Evolutionary conservation across 2,113 vertebrate genomes (phyloP), one percentile per base, ranked within the genome.

Genomic region (Trichechus manatus): DNA sequence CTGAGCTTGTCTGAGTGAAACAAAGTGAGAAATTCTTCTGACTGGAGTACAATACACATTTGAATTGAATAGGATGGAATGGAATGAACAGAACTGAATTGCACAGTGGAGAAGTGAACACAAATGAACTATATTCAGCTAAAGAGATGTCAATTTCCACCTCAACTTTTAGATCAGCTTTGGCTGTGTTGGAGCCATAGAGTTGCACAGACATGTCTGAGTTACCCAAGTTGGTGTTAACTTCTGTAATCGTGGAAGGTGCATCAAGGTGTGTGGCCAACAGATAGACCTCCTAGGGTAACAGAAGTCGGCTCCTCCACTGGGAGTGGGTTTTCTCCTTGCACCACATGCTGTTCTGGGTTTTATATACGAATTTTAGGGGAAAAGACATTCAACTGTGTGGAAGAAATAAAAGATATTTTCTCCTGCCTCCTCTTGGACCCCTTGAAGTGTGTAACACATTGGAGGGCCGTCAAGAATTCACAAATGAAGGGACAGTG

Each of bases 311-410:
- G 61, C 39, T 94, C 42, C 56, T 97, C 96, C 96, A 96, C 79
- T 98, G 97, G 97, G 97, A 88, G 89, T 84, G 44, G 94, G 95
- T 97, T 98, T 98, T 97, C 97, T 98, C 94, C 64, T 64, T 81
- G 63, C 39, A 97, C 94, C 98, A 98, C 91, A 96, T 6, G 23
- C 81, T 78, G 83, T 94, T 94, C 95, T 39, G 0, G 81, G 95
- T 90, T 98, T 98, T 98, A 97, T 94, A 96, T 96, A 56, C 97
- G 89, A 96, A 96, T 75, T 98, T 92, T 79, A 59, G 27, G 42
- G 53, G 31, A 39, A 81, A 97, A 97, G 94, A 11, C 31, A 94
- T 85, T 33, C 87, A 97, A 85, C 5, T 95, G 47, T 88, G 89
- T 39, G 13, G 39, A 89, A 93, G 29, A 68, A 98, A 78, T 96